Percentiles rank a stretch among this genome's conserved stretches.
Conservation (phyloP, 2,888 invertebrate species). For the Morinoia aosen region DNA sequence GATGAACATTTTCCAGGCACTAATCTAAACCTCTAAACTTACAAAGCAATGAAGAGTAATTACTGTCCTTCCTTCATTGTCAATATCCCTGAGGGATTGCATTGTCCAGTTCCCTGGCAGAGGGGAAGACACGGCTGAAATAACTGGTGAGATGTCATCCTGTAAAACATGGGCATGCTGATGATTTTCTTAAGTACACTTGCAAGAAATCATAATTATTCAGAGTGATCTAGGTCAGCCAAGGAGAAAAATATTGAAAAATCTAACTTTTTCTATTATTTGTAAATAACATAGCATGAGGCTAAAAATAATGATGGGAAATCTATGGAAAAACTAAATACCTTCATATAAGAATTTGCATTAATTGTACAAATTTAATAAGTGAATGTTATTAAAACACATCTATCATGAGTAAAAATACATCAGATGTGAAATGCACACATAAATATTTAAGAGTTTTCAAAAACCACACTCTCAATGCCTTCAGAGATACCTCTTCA, state of each 20-base stretch:
- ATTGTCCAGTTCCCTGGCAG: conserved; percentile 69
- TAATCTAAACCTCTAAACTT: conserved; percentile 41
- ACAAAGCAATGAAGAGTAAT: conserved; percentile 72
- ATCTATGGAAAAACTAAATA: no score
- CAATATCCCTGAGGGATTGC: conserved; percentile 72
- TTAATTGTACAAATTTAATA: no score
- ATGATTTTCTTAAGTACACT: neutral
- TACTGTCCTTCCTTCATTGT: conserved; percentile 73
- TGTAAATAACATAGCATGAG: no score
- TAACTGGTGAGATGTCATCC: conserved; percentile 57
- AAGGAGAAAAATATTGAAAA: neutral
- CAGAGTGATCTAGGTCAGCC: neutral
- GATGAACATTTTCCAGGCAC: neutral
- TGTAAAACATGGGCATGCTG: neutral
- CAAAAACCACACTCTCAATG: no score
- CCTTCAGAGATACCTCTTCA: no score
- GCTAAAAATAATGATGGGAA: no score
- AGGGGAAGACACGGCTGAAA: conserved; percentile 70
- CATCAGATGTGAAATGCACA: neutral
- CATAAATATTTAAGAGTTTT: no score
- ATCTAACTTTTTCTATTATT: neutral
- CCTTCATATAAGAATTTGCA: neutral
- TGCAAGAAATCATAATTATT: neutral
- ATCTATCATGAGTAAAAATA: neutral
- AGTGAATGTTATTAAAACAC: neutral